Evolutionary conservation across 1,140 invertebrate species (phyloP).

Genomic region (Zophobas atratus): DNA sequence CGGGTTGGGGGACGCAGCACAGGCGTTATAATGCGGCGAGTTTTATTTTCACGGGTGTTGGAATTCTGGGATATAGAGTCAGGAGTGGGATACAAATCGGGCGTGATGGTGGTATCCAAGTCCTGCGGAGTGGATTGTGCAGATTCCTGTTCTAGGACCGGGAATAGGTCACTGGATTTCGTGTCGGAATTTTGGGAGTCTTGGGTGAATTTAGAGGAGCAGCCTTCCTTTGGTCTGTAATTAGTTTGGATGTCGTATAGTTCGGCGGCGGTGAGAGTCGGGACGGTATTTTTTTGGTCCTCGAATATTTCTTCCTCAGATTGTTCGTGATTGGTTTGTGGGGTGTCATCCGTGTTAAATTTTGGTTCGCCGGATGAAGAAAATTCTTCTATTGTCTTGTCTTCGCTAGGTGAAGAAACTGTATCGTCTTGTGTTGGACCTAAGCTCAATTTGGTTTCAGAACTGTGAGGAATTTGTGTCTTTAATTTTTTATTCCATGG

Average conservation of each 20-base stretch:
- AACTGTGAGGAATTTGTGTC: too few species aligned
- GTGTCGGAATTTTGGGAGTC: constrained; percentile 12
- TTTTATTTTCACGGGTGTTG: not conserved
- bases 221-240: constrained; percentile 68
- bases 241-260: constrained; percentile 68
- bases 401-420: too few species aligned
- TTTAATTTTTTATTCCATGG: not conserved
- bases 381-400: too few species aligned
- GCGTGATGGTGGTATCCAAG: too few species aligned
- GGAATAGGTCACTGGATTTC: not conserved
- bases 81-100: too few species aligned
- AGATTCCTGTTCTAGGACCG: too few species aligned
- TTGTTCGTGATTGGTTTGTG: not conserved
- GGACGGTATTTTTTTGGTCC: not conserved
- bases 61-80: not conserved
- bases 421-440: too few species aligned
- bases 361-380: too few species aligned
- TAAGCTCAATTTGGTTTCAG: too few species aligned
- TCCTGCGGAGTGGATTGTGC: too few species aligned
- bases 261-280: constrained; percentile 58
- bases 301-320: not conserved
- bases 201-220: constrained; percentile 63
- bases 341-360: too few species aligned
- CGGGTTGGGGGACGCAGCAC: constrained; percentile 71
- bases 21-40: constrained; percentile 22